These are phyloP conservation scores for Triops cancriformis DNA, from an alignment of 1,140 invertebrate species.

Conservation along the genomic window DNA sequence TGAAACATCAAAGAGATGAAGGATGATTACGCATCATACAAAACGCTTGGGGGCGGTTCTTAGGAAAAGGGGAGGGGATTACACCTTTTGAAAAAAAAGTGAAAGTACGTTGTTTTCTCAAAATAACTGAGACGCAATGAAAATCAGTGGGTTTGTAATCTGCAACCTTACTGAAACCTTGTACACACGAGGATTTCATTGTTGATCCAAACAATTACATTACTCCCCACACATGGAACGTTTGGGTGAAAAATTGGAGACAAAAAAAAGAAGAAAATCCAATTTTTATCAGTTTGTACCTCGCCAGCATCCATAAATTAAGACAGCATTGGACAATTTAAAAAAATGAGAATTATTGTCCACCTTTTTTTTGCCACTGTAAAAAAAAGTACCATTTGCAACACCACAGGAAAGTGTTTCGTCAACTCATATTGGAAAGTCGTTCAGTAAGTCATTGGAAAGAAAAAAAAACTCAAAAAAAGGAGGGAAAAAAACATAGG, in stretches of 20 bases:
- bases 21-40: constrained; percentile 6
- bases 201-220: background rate
- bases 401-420: background rate
- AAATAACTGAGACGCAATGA: background rate
- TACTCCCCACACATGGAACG: background rate
- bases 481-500: background rate
- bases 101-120: background rate
- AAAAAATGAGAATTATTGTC: background rate
- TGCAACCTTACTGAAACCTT: background rate
- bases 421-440: background rate
- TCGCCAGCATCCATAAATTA: constrained; percentile 6
- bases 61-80: background rate
- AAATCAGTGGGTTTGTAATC: background rate
- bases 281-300: background rate
- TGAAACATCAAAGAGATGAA: constrained; percentile 14
- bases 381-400: background rate
- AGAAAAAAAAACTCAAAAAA: background rate
- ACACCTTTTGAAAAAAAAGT: background rate
- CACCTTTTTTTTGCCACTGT: background rate
- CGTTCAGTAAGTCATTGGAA: background rate
- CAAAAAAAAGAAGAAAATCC: background rate
- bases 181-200: background rate
- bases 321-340: background rate
- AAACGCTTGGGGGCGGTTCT: background rate
- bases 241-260: background rate